Percentiles rank a stretch among this genome's conserved stretches.
These are phyloP conservation scores for Dicrurus megarhynchus DNA, from an alignment of 2,113 vertebrate species.

Conservation along the genomic window DNA sequence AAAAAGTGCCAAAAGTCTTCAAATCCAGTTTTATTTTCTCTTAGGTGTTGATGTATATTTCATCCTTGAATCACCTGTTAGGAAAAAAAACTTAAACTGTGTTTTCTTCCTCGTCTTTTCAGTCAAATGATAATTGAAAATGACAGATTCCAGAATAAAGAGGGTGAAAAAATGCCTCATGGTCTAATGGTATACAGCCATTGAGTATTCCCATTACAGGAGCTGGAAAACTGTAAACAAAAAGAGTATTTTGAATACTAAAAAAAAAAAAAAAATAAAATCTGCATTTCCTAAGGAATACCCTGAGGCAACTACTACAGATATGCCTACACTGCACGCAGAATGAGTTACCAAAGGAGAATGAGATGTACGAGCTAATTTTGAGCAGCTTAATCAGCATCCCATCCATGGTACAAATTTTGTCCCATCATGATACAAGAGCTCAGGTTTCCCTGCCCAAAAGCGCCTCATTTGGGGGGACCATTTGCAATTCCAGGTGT, in stretches of 20 bases:
- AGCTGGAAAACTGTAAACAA: background rate
- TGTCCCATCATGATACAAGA: background rate
- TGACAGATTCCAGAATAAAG: background rate
- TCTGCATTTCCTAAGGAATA: background rate
- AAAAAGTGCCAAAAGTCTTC: background rate
- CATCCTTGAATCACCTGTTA: background rate
- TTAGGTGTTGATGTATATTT: background rate
- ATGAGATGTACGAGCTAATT: background rate
- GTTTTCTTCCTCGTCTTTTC: background rate
- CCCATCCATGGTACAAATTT: background rate
- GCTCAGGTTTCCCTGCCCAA: background rate
- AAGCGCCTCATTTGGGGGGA: background rate
- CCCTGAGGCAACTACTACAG: background rate
- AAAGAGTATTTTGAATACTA: background rate
- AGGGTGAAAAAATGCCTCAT: background rate
- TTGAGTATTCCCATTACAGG: background rate
- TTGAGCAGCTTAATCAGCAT: background rate
- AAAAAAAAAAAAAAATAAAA: background rate
- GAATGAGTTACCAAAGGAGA: background rate
- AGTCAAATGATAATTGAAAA: background rate
- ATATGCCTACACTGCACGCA: background rate
- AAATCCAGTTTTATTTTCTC: background rate
- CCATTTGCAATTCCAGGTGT: background rate
- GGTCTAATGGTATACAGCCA: background rate
- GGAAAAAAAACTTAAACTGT: background rate